Conservation (phyloP, 2,797 vertebrate species). For the Tangara arthus region DNA sequence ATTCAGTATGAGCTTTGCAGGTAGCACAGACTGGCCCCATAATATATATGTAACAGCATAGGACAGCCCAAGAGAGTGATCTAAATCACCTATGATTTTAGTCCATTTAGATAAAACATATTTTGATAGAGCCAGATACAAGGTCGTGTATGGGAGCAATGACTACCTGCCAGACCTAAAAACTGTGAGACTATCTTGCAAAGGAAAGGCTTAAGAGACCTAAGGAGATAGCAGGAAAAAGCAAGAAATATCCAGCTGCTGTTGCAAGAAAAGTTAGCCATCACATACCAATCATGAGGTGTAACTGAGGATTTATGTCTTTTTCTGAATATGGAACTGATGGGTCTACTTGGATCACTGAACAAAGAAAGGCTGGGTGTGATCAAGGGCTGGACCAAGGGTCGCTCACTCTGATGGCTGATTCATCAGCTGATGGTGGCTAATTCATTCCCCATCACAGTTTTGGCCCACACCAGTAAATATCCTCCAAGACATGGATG, state of each 20-base stretch:
- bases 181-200: neutral
- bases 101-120: neutral
- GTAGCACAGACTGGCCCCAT: neutral
- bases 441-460: neutral
- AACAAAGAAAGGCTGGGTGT: neutral
- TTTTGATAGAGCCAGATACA: neutral
- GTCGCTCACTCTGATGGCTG: accelerated
- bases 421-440: neutral
- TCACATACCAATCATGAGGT: neutral
- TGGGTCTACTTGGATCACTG: neutral
- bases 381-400: neutral
- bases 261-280: neutral
- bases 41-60: neutral
- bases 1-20: neutral
- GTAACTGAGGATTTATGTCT: neutral
- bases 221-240: neutral
- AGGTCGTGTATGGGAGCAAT: neutral
- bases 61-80: neutral
- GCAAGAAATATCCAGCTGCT: neutral
- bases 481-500: neutral
- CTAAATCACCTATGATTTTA: neutral
- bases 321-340: neutral
- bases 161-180: neutral
- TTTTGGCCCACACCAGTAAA: neutral
- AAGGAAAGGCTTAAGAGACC: neutral